phyloP scores from a whole-genome alignment of 2,113 vertebrate genomes.

The Aythya baeri region DNA sequence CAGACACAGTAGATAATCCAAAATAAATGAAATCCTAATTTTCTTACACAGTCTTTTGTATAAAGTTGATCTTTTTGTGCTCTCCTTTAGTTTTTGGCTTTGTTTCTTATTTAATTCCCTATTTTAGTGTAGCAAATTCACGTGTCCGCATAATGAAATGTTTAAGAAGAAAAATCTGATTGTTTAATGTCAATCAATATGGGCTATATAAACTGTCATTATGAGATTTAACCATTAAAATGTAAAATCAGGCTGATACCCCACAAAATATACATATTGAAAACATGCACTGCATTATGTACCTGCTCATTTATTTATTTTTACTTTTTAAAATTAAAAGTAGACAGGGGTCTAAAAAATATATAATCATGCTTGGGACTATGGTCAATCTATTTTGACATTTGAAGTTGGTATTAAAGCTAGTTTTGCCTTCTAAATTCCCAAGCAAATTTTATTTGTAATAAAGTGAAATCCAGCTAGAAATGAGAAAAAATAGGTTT shows the following conservation, averaged over 20 bases:
- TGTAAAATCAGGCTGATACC: slow-evolving; percentile 57
- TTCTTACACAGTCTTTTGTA: slow-evolving; percentile 51
- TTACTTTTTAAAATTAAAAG: slow-evolving; percentile 73
- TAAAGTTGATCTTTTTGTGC: slow-evolving; percentile 69
- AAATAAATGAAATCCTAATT: slow-evolving; percentile 44
- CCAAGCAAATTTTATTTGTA: slow-evolving; percentile 77
- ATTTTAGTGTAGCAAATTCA: slow-evolving; percentile 63
- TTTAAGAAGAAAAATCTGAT: slow-evolving; percentile 56
- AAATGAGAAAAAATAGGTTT: slow-evolving; percentile 79
- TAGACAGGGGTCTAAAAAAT: slow-evolving; percentile 75
- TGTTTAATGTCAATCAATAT: slow-evolving; percentile 45
- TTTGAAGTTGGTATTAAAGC: slow-evolving; percentile 77
- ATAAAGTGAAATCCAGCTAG: slow-evolving; percentile 81
- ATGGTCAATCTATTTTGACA: slow-evolving; percentile 63
- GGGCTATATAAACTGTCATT: slow-evolving; percentile 34
- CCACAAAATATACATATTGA: slow-evolving; percentile 72
- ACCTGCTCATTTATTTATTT: slow-evolving; percentile 73
- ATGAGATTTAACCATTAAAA: slow-evolving; percentile 62
- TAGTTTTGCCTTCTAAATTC: slow-evolving; percentile 74
- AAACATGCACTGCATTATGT: slow-evolving; percentile 80
- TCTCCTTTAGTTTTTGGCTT: slow-evolving; percentile 71
- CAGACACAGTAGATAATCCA: slow-evolving; percentile 32
- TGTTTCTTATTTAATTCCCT: slow-evolving; percentile 49
- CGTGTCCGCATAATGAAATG: slow-evolving; percentile 65
- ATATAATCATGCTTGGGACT: slow-evolving; percentile 68